phyloP scores from a whole-genome alignment of 2,113 vertebrate species.

The Ceratotherium simum region DNA sequence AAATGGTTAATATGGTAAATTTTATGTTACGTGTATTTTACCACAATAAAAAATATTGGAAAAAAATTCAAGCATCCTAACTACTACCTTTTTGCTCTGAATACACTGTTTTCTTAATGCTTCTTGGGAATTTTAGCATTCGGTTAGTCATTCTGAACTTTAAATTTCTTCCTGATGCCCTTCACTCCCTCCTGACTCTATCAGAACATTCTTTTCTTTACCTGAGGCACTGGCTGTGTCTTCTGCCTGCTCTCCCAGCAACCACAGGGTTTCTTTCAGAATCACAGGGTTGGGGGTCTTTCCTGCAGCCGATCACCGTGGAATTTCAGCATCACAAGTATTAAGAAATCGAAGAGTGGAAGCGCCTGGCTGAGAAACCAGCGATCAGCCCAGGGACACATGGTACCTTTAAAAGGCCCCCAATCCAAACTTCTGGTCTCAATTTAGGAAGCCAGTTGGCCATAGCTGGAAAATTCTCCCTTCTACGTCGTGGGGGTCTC shows the following conservation, averaged over 20 bases:
- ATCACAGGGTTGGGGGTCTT: background rate
- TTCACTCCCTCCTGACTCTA: background rate
- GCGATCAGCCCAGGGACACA: background rate
- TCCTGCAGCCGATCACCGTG: background rate
- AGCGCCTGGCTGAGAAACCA: background rate
- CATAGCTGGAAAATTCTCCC: background rate
- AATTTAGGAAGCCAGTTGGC: background rate
- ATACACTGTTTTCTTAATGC: background rate
- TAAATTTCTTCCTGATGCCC: background rate
- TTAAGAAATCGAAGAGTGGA: background rate
- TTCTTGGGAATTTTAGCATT: background rate
- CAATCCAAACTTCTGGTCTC: background rate
- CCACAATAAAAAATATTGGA: background rate
- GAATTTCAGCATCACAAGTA: background rate
- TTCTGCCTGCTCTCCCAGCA: background rate
- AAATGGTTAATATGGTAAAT: background rate
- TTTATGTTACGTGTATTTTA: background rate
- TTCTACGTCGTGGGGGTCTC: background rate
- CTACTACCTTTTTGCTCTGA: background rate
- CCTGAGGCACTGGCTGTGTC: background rate
- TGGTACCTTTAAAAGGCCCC: background rate
- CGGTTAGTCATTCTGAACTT: background rate
- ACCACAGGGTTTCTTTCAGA: background rate
- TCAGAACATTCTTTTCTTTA: background rate
- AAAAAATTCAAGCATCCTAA: background rate